phyloP scores from a whole-genome alignment of 2,113 vertebrate species.

The Nerophis lumbriciformis region DNA sequence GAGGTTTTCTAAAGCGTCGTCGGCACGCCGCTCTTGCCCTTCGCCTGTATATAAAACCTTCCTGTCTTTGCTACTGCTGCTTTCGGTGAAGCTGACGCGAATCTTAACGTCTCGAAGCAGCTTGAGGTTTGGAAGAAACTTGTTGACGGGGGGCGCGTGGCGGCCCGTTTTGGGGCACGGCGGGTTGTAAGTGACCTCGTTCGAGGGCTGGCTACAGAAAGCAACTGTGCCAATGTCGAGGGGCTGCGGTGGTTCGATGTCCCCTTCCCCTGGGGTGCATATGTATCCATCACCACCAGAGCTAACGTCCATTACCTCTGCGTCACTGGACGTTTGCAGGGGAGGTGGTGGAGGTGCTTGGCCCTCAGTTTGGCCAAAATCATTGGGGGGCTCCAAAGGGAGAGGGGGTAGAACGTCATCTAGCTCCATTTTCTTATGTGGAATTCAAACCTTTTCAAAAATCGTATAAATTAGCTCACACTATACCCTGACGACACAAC shows the following conservation, averaged over 20 bases:
- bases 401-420: conserved; percentile 87
- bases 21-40: conserved; percentile 74
- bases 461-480: conserved; percentile 16
- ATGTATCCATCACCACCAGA: conserved; percentile 99
- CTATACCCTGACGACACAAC: conserved; percentile 39
- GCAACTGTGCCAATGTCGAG: conserved; percentile 83
- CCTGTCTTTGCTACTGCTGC: conserved; percentile 92
- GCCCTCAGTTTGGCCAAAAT: conserved; percentile 78
- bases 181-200: conserved; percentile 74
- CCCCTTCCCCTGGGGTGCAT: conserved; percentile 87
- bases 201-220: conserved; percentile 80
- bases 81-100: conserved; percentile 91
- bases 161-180: conserved; percentile 91
- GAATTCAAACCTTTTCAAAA: conserved; percentile 18
- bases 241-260: conserved; percentile 72
- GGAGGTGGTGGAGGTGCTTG: conserved; percentile 99
- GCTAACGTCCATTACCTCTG: conserved; percentile 99
- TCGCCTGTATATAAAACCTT: conserved; percentile 92
- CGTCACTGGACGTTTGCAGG: conserved; percentile 99
- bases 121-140: conserved; percentile 92
- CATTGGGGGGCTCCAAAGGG: conserved; percentile 85
- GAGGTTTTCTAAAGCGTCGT: conserved; percentile 72
- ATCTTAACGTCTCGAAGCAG: conserved; percentile 97
- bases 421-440: conserved; percentile 79
- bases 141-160: conserved; percentile 87